phyloP scores from a whole-genome alignment of 2,113 vertebrate genomes.

The Furnarius figulus region DNA sequence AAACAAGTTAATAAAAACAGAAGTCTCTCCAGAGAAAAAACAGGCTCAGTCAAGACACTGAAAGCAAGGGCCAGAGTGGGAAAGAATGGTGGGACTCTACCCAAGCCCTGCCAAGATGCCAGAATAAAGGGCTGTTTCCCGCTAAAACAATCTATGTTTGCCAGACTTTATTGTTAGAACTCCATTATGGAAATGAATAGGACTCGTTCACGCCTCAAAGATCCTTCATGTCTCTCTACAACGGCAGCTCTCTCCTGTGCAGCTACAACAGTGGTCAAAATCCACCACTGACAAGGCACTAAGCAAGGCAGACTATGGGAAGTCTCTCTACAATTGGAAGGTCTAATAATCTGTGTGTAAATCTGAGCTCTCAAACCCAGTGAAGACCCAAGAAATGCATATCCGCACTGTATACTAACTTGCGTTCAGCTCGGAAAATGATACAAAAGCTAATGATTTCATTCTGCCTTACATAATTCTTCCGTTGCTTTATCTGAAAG shows the following conservation, averaged over 20 bases:
- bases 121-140: conserved; percentile 42
- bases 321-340: not conserved
- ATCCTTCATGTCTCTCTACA: not conserved
- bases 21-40: conserved; percentile 25
- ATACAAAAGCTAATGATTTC: not conserved
- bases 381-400: not conserved
- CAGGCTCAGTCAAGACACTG: conserved; percentile 5
- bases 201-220: not conserved
- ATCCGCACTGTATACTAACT: not conserved
- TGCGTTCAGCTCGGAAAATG: not conserved
- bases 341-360: not conserved
- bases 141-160: conserved; percentile 10
- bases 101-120: conserved; percentile 43
- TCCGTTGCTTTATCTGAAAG: not conserved
- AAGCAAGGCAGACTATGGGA: not conserved
- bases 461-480: not conserved
- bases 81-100: conserved; percentile 60
- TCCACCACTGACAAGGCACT: not conserved
- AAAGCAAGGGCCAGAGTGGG: not conserved
- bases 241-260: not conserved
- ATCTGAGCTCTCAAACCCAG: not conserved
- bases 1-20: conserved; percentile 8
- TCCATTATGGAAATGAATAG: conserved; percentile 48
- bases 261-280: not conserved
- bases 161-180: conserved; percentile 46